Percentiles rank a stretch among this genome's conserved stretches.
Conservation (phyloP, 2,888 invertebrate species). For the Cephus nigrinus region DNA sequence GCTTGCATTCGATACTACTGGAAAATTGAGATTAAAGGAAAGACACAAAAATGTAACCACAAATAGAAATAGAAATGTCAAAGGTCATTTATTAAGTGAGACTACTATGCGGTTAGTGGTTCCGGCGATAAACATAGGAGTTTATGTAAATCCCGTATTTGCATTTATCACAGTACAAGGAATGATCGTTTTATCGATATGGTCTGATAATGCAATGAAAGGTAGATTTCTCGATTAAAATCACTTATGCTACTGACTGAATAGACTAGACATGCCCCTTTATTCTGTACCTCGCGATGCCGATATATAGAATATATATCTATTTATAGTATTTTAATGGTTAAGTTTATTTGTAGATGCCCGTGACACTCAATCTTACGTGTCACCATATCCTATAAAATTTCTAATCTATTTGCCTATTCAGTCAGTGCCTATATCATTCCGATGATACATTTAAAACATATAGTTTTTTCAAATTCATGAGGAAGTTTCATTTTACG, state of each 20-base stretch:
- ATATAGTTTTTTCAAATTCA: constrained; percentile 50
- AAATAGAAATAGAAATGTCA: constrained; percentile 41
- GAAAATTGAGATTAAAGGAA: constrained; percentile 46
- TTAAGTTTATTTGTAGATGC: no score
- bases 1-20: constrained; percentile 45
- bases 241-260: not conserved
- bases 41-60: constrained; percentile 43
- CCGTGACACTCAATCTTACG: no score
- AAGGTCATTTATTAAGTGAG: constrained; percentile 74
- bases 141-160: constrained; percentile 81
- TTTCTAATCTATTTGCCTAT: constrained; percentile 13
- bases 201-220: constrained; percentile 49
- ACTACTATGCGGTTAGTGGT: constrained; percentile 77
- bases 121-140: constrained; percentile 77
- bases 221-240: constrained; percentile 41
- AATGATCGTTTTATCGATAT: constrained; percentile 68
- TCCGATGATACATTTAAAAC: not conserved
- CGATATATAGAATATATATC: no score
- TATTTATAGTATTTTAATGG: no score
- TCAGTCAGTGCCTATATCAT: not conserved
- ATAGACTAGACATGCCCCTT: no score
- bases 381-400: no score
- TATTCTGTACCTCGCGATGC: no score
- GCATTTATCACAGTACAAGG: constrained; percentile 77
- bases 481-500: constrained; percentile 72